Conservation (phyloP, 2,113 vertebrate genomes). For the Orthonyx spaldingii region DNA sequence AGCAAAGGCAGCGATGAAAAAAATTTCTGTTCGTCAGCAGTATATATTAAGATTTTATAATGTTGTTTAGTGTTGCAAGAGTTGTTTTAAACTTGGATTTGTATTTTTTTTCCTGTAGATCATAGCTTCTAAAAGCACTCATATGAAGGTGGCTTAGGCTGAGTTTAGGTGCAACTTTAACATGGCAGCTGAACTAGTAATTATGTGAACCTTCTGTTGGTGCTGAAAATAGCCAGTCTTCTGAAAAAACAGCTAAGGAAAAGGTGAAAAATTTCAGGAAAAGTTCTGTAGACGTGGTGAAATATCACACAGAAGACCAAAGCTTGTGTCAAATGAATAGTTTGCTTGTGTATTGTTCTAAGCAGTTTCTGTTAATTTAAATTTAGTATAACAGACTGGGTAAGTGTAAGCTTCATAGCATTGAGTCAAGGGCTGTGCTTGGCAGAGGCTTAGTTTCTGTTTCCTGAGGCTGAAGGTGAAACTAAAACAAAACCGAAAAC, state of each 20-base stretch:
- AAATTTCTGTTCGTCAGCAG: neutral
- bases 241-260: neutral
- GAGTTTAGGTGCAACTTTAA: neutral
- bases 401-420: neutral
- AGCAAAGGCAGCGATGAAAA: neutral
- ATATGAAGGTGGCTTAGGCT: neutral
- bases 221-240: neutral
- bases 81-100: neutral
- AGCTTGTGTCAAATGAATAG: neutral
- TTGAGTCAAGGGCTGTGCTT: neutral
- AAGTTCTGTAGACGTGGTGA: neutral
- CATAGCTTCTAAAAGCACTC: neutral
- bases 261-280: conserved; percentile 47
- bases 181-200: neutral
- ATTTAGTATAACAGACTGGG: neutral
- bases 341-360: conserved; percentile 7
- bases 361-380: conserved; percentile 22
- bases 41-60: neutral
- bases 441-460: conserved; percentile 40
- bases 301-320: neutral
- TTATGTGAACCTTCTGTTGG: neutral
- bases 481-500: conserved; percentile 12
- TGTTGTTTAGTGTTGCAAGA: neutral
- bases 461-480: conserved; percentile 27
- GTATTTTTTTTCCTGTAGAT: neutral